Conservation (phyloP, 92 coral and sea anemone genomes). For the Montipora capitata region DNA sequence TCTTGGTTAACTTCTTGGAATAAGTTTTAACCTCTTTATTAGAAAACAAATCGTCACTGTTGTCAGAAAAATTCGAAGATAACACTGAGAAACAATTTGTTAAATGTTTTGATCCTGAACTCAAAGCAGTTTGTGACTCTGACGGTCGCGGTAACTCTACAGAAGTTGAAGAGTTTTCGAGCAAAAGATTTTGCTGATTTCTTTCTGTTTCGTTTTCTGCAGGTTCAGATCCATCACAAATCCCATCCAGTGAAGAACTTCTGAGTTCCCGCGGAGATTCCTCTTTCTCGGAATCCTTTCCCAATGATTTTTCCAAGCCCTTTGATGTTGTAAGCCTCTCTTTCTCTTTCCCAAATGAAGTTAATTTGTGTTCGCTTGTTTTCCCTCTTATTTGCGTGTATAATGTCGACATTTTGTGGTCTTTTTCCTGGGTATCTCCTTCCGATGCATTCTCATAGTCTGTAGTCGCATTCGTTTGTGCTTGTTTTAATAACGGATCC, state of each 20-base stretch:
- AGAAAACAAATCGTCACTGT: slow-evolving; percentile 8
- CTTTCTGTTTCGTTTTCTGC: neutral
- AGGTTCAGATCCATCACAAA: neutral
- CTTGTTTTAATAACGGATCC: neutral
- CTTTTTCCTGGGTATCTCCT: neutral
- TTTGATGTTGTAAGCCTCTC: neutral
- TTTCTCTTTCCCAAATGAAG: neutral
- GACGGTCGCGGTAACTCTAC: neutral
- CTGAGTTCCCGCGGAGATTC: neutral
- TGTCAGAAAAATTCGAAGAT: slow-evolving; percentile 19
- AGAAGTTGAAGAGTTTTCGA: neutral
- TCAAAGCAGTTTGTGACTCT: neutral
- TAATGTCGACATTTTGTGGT: neutral
- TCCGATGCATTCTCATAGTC: neutral
- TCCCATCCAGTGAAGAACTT: neutral
- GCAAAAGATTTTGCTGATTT: neutral
- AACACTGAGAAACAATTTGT: slow-evolving; percentile 17
- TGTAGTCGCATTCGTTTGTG: neutral
- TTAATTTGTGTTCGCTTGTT: neutral
- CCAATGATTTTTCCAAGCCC: neutral
- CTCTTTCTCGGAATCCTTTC: neutral
- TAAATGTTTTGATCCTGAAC: neutral
- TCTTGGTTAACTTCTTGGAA: slow-evolving; percentile 24
- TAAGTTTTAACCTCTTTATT: slow-evolving; percentile 29
- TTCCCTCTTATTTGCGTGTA: neutral